Percentiles rank a stretch among this genome's conserved stretches.
phyloP scores from a whole-genome alignment of 2,888 invertebrate genomes.

The Lithophane leautieri region DNA sequence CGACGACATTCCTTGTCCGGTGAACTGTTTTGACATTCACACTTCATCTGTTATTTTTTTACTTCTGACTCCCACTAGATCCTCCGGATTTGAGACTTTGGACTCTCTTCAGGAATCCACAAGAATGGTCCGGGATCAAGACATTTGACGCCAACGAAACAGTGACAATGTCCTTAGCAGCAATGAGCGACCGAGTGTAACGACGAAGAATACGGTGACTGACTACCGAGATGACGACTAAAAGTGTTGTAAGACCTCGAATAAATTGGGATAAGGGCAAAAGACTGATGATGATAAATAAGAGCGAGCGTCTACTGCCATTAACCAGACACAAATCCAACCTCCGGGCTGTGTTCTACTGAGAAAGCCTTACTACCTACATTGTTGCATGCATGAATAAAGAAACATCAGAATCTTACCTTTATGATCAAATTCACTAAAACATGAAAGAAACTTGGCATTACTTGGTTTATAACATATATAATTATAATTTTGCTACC shows the following conservation, averaged over 20 bases:
- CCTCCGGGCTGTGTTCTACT: neutral
- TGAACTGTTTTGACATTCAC: no score
- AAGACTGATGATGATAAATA: no score
- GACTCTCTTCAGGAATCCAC: neutral
- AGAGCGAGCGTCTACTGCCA: neutral
- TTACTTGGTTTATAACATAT: constrained; percentile 6
- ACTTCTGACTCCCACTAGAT: neutral
- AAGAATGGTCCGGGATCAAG: neutral
- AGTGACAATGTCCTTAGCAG: neutral
- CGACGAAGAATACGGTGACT: neutral
- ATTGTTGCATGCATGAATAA: no score
- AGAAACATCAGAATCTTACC: constrained; percentile 37
- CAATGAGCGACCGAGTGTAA: neutral
- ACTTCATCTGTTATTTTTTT: no score
- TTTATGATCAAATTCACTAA: constrained; percentile 57
- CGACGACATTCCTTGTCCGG: no score
- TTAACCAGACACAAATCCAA: neutral
- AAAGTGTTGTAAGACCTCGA: no score
- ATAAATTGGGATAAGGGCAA: no score
- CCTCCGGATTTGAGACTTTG: neutral
- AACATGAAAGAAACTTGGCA: constrained; percentile 45
- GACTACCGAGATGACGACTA: no score
- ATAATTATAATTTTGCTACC: neutral
- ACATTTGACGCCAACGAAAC: no score
- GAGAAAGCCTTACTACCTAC: no score